These are phyloP conservation scores for Acholoe squamosa DNA, from an alignment of 2,888 invertebrate genomes.

Conservation along the genomic window DNA sequence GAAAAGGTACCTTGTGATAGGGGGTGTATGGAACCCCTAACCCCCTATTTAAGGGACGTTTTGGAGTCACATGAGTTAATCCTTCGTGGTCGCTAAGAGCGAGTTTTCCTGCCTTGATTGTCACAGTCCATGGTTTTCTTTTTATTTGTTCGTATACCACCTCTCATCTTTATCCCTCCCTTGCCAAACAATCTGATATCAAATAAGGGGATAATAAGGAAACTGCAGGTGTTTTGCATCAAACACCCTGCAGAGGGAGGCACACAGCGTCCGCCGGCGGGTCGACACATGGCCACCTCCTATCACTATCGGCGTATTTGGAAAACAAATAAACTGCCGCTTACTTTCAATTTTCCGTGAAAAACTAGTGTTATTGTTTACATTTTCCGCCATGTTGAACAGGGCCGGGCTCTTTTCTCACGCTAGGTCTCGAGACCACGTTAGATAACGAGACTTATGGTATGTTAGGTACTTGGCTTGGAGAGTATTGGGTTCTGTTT, in stretches of 20 bases:
- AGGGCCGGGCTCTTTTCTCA: conserved; percentile 28
- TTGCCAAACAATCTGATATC: no score
- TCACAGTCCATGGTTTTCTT: no score
- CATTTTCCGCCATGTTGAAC: conserved; percentile 58
- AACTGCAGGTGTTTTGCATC: conserved; percentile 23
- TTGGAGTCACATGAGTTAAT: no score
- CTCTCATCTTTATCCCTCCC: neutral
- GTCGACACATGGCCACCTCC: conserved; percentile 39
- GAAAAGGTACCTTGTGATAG: no score
- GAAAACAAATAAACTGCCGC: conserved; percentile 58
- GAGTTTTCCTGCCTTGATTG: no score
- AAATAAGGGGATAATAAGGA: neutral
- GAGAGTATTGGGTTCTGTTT: neutral
- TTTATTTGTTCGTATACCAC: no score
- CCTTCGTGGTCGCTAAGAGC: no score
- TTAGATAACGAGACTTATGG: conserved; percentile 6
- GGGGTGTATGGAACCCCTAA: no score
- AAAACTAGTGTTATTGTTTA: conserved; percentile 61
- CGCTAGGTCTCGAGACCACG: neutral
- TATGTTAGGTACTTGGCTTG: neutral
- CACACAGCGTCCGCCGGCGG: neutral
- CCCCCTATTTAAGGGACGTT: no score
- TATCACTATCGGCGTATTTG: conserved; percentile 59
- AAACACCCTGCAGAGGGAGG: neutral
- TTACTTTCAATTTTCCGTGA: conserved; percentile 61